These are phyloP conservation scores for Nannobrachium achirus DNA, from an alignment of 2,113 vertebrate genomes.

Conservation along the genomic window DNA sequence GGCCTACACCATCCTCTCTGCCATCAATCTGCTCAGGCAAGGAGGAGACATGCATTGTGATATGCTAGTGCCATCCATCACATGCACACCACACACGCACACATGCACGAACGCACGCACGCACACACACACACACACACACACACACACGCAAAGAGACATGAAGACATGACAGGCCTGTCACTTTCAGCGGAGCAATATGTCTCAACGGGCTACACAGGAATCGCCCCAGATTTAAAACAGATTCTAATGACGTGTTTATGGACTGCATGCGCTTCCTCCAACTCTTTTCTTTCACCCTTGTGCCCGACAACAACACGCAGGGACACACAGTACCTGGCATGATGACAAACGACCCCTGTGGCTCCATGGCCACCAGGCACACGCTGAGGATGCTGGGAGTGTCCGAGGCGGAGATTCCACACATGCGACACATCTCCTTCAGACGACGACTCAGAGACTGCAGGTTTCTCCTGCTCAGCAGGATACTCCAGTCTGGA, in stretches of 20 bases:
- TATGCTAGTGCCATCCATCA: constrained; percentile 62
- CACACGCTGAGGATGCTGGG: constrained; percentile 97
- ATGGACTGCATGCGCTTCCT: not conserved
- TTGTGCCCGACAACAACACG: not conserved
- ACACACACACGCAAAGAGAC: not conserved
- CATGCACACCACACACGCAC: constrained; percentile 2
- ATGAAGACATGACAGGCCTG: not conserved
- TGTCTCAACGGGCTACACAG: not conserved
- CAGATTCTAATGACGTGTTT: constrained; percentile 5
- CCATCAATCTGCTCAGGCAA: constrained; percentile 69
- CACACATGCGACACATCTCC: constrained; percentile 98
- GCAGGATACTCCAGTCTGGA: constrained; percentile 96
- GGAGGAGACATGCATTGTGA: constrained; percentile 55
- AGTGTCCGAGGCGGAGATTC: constrained; percentile 95
- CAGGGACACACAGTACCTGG: constrained; percentile 82
- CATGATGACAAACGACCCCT: constrained; percentile 98
- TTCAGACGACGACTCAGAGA: constrained; percentile 94
- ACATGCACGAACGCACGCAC: constrained; percentile 5
- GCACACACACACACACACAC: constrained; percentile 13
- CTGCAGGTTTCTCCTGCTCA: constrained; percentile 95
- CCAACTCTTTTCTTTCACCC: not conserved
- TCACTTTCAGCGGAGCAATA: constrained; percentile 4
- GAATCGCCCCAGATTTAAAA: constrained; percentile 10
- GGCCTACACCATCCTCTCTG: constrained; percentile 58
- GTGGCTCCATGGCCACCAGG: constrained; percentile 96